Evolutionary conservation across 2,113 vertebrate genomes (phyloP).

Genomic region (Ginglymostoma cirratum): DNA sequence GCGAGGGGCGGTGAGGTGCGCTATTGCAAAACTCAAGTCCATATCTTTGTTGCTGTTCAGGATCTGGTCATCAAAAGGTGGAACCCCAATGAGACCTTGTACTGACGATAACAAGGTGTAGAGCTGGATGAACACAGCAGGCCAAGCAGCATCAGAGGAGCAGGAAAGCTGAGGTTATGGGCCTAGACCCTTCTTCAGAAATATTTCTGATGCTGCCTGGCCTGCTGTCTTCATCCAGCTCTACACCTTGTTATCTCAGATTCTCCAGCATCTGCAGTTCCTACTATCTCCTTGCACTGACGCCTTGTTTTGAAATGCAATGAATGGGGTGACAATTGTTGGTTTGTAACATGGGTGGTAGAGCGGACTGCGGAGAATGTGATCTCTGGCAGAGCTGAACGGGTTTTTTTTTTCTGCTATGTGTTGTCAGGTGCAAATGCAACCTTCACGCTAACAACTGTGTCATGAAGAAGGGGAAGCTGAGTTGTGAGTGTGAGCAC

Average conservation of each 20-base stretch:
- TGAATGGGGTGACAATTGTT: not conserved
- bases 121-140: too few species aligned
- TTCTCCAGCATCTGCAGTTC: too few species aligned
- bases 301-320: not conserved
- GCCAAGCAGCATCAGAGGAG: too few species aligned
- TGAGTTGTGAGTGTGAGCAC: conserved; percentile 95
- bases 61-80: not conserved
- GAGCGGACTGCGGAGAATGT: not conserved
- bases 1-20: not conserved
- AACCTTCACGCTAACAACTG: conserved; percentile 97
- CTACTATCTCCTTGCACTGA: too few species aligned
- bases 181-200: too few species aligned
- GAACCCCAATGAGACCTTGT: not conserved
- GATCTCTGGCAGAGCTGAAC: not conserved
- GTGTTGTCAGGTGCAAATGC: conserved; percentile 86
- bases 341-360: not conserved
- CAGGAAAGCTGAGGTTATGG: too few species aligned
- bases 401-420: not conserved
- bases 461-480: conserved; percentile 85
- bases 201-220: too few species aligned
- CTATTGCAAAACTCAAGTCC: not conserved
- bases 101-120: too few species aligned
- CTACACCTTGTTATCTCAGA: too few species aligned
- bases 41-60: not conserved
- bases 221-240: too few species aligned